Base-by-base conservation (phyloP, 2,888 invertebrate species). In the Drosophila yooni region DNA sequence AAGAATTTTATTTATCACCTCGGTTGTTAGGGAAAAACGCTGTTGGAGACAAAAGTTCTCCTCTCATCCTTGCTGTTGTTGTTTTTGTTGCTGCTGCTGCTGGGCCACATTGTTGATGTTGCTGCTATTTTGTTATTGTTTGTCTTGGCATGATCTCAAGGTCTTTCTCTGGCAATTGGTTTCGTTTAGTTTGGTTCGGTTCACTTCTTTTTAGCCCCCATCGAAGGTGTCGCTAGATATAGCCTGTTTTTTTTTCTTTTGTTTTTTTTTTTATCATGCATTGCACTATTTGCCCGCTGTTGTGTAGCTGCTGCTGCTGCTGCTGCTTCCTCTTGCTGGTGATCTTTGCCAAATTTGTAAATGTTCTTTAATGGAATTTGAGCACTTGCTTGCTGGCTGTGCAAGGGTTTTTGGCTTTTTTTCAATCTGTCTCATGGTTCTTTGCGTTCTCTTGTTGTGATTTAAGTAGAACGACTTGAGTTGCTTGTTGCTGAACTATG, bases 1-100 rank as follows among this genome's bases (percentile, higher is more conserved):
- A 91, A 91, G 89, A 91, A 91, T 88, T 91, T 91, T 91, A 91
- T 91, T 91, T 91, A 91, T 91, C 91, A 91, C 91, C 92, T 90
- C 65, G 88, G 91, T 85, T 90, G 89, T 87, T 87, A 90, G 85
- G 82, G 78, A 81, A 87, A 87, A 91, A 90, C 91, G 82, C 87
- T 91, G 91, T 91, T 89, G 91, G 91, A 91, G 91, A 91, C 91
- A 91, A 85, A 89, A 86, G 74, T 74, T 52, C 70, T 57, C 18
- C 33, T 34, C 57, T 69, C 61, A 65, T 71, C 73, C 69, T 78
- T 71, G 66, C 78, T 69, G 65, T 64, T 81, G 48, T 29, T 59
- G 51, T 27, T 29, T 40, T 51, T 66, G 33, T 40, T 67, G 33
- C 33, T 63, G 54, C 11, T 34, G 63, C 48, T 50, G 67, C 21